Evolutionary conservation across 2,888 invertebrate species (phyloP).

Genomic region (Thumatha senex): DNA sequence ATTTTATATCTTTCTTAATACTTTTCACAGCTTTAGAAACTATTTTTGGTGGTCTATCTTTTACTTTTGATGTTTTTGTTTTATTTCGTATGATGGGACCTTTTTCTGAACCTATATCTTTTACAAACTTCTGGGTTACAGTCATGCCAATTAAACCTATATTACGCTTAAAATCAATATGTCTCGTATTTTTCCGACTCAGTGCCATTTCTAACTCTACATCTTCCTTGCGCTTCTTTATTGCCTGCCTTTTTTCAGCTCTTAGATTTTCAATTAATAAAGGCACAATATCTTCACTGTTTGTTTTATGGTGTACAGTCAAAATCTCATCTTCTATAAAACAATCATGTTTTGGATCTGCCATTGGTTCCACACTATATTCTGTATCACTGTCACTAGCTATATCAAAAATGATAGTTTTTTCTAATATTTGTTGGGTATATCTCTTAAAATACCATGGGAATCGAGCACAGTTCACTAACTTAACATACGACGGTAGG

Average conservation of each 20-base stretch:
- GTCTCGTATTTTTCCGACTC: conserved; percentile 18
- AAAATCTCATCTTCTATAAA: conserved; percentile 21
- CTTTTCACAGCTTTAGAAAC: neutral
- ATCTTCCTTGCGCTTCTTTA: conserved; percentile 16
- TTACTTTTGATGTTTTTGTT: neutral
- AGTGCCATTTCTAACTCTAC: conserved; percentile 25
- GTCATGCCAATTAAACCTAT: conserved; percentile 51
- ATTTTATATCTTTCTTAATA: neutral
- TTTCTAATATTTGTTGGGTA: conserved; percentile 19
- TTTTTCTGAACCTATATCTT: neutral
- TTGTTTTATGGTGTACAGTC: neutral
- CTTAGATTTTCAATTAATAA: neutral
- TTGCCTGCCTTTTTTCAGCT: neutral
- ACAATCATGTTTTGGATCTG: conserved; percentile 24
- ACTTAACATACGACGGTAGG: conserved; percentile 15
- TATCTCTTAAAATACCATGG: conserved; percentile 37
- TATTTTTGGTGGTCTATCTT: neutral
- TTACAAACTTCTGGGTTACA: conserved; percentile 25
- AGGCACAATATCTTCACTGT: neutral
- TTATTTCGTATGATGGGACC: neutral
- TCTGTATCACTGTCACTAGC: conserved; percentile 17
- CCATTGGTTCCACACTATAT: conserved; percentile 14
- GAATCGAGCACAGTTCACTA: conserved; percentile 32
- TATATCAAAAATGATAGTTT: conserved; percentile 3
- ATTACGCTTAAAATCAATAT: conserved; percentile 50